These are phyloP conservation scores for Actenoides hombroni DNA, from an alignment of 2,113 vertebrate genomes.

Conservation along the genomic window DNA sequence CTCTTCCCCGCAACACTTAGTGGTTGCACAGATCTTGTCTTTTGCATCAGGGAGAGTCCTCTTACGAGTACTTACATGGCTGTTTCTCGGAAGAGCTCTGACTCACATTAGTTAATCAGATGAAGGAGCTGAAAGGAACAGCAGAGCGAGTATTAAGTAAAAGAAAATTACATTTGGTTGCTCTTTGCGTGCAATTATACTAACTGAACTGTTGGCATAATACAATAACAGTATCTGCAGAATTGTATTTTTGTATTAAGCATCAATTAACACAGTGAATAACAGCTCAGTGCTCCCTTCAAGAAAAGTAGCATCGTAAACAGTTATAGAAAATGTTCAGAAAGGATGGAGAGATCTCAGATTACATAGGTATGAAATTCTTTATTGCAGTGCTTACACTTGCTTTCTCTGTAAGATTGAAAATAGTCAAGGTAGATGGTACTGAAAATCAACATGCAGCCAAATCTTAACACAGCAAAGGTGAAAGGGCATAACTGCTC, in stretches of 20 bases:
- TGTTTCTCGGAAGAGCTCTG: conserved; percentile 72
- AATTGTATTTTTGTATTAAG: conserved; percentile 41
- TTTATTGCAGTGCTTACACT: not conserved
- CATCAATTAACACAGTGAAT: conserved; percentile 40
- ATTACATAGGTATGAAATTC: not conserved
- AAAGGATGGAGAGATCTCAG: not conserved
- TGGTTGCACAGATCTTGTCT: not conserved
- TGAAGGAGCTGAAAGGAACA: conserved; percentile 75
- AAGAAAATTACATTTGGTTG: conserved; percentile 76
- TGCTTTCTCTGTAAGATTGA: not conserved
- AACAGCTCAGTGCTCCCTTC: not conserved
- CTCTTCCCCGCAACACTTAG: not conserved
- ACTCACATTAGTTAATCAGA: conserved; percentile 75
- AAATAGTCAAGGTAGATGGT: not conserved
- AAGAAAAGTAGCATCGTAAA: not conserved
- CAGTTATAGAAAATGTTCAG: not conserved
- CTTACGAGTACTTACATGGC: not conserved
- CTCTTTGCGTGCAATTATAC: conserved; percentile 75
- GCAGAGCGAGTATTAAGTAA: conserved; percentile 66
- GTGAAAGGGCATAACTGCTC: not conserved
- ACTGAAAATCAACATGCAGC: not conserved
- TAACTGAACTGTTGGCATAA: conserved; percentile 74
- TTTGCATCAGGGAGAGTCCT: not conserved
- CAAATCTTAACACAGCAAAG: not conserved
- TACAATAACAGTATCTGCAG: conserved; percentile 62